Percentiles rank a stretch among this genome's conserved stretches.
phyloP scores from a whole-genome alignment of 2,797 vertebrate genomes.

The Cossypha niveicapilla region DNA sequence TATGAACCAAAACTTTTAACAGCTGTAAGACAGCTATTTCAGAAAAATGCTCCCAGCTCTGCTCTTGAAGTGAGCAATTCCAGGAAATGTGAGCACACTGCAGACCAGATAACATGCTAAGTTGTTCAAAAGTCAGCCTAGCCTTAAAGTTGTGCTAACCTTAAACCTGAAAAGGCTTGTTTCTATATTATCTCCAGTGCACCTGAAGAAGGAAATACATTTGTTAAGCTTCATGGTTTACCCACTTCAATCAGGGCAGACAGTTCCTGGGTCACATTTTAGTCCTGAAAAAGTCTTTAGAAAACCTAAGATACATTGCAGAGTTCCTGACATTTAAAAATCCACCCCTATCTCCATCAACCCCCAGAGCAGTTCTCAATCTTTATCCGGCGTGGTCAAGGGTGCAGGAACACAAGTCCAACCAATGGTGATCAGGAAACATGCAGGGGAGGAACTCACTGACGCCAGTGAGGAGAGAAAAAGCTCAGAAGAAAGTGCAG shows the following conservation, averaged over 20 bases:
- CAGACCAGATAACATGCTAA: background rate
- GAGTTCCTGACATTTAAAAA: background rate
- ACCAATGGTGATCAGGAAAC: background rate
- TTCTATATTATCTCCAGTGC: background rate
- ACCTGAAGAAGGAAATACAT: background rate
- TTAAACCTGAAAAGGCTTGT: background rate
- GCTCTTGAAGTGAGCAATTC: background rate
- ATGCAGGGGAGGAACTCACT: background rate
- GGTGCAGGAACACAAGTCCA: accelerated
- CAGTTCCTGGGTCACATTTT: background rate
- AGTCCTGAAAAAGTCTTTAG: background rate
- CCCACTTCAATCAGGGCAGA: background rate
- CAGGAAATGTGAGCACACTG: background rate
- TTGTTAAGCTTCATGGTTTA: background rate
- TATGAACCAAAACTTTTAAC: background rate
- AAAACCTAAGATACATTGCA: background rate
- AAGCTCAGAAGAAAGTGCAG: background rate
- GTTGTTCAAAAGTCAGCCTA: background rate
- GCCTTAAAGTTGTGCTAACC: background rate
- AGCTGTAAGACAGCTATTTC: background rate
- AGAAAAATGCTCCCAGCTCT: background rate
- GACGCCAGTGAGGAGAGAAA: background rate
- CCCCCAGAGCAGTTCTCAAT: background rate
- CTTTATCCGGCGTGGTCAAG: too few species aligned
- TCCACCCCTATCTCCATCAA: background rate